Evolutionary conservation across 2,797 vertebrate genomes (phyloP).

Genomic region (Hydrocynus forskahlii): DNA sequence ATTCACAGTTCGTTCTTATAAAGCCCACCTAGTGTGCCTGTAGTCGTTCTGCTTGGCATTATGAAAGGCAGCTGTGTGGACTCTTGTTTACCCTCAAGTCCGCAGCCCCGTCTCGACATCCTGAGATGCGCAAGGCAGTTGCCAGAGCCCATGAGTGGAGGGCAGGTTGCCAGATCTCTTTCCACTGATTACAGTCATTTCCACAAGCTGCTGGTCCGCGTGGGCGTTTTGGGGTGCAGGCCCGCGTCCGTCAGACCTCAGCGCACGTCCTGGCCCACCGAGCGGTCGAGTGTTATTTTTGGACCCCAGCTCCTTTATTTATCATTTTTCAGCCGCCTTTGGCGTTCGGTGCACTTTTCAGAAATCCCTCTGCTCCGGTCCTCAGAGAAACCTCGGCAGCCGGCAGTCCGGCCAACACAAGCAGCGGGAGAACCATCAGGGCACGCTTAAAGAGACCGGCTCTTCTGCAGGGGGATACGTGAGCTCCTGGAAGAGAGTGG

Average conservation of each 20-base stretch:
- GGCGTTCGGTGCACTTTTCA: slow-evolving; percentile 59
- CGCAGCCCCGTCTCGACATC: slow-evolving; percentile 46
- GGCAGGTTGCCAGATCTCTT: slow-evolving; percentile 59
- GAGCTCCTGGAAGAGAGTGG: slow-evolving; percentile 23
- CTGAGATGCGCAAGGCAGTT: slow-evolving; percentile 60
- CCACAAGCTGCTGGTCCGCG: slow-evolving; percentile 73
- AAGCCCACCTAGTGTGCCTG: not conserved
- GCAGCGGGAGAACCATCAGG: slow-evolving; percentile 45
- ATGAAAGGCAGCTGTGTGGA: slow-evolving; percentile 75
- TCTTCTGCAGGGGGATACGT: slow-evolving; percentile 24
- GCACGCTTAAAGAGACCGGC: slow-evolving; percentile 39
- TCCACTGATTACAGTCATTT: slow-evolving; percentile 78
- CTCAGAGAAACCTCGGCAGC: slow-evolving; percentile 23
- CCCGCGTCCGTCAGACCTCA: slow-evolving; percentile 61
- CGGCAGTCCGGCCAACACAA: slow-evolving; percentile 38
- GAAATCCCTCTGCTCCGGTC: slow-evolving; percentile 54
- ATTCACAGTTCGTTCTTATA: not conserved
- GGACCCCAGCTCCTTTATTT: slow-evolving; percentile 63
- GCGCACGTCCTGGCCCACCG: slow-evolving; percentile 47
- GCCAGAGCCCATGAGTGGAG: slow-evolving; percentile 53
- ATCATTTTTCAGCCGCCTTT: slow-evolving; percentile 62
- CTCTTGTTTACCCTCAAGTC: slow-evolving; percentile 49
- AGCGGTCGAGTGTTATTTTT: slow-evolving; percentile 70
- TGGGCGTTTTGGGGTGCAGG: slow-evolving; percentile 39
- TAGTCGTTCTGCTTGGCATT: not conserved